A percentile compares a stretch with the other conserved stretches of the same genome.
Evolutionary conservation across 37 sponge, comb jelly and placozoan species (phyloP).

Genomic region (Ephydatia muelleri): DNA sequence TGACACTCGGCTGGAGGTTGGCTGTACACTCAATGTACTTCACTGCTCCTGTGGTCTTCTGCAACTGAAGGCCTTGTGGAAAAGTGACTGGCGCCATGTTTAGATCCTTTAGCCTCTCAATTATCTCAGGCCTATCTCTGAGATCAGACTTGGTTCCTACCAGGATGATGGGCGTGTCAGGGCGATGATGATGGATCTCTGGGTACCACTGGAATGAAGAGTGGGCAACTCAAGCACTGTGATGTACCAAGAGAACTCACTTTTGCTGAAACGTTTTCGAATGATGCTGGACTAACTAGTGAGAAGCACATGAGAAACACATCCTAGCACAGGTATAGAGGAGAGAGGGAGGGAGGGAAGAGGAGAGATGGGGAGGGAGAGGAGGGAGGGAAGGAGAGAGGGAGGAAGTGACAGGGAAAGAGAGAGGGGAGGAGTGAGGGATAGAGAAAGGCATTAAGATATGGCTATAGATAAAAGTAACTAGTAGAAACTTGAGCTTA

Average conservation of each 20-base stretch:
- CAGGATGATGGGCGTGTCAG: constrained; percentile 57
- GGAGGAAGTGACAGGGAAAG: not conserved
- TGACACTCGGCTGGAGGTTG: not conserved
- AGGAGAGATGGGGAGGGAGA: not conserved
- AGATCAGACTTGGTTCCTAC: constrained; percentile 63
- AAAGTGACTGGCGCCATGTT: constrained; percentile 1
- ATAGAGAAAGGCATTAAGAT: too few species aligned
- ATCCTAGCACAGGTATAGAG: not conserved
- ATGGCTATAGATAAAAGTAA: too few species aligned
- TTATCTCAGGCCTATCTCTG: constrained; percentile 42
- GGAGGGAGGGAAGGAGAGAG: not conserved
- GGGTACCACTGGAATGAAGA: constrained; percentile 20
- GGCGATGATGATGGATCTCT: constrained; percentile 58
- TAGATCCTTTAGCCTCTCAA: constrained; percentile 34
- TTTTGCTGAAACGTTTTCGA: not conserved
- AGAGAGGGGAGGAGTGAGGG: not conserved
- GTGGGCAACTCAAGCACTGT: not conserved
- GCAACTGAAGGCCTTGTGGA: constrained; percentile 2
- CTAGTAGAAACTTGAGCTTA: too few species aligned
- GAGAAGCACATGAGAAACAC: too few species aligned
- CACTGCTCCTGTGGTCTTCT: not conserved
- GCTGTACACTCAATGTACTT: constrained; percentile 9
- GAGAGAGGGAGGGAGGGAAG: not conserved
- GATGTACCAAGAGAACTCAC: not conserved
- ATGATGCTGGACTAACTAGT: too few species aligned